Conservation (phyloP, 2,888 invertebrate genomes). For the Apoda limacodes region DNA sequence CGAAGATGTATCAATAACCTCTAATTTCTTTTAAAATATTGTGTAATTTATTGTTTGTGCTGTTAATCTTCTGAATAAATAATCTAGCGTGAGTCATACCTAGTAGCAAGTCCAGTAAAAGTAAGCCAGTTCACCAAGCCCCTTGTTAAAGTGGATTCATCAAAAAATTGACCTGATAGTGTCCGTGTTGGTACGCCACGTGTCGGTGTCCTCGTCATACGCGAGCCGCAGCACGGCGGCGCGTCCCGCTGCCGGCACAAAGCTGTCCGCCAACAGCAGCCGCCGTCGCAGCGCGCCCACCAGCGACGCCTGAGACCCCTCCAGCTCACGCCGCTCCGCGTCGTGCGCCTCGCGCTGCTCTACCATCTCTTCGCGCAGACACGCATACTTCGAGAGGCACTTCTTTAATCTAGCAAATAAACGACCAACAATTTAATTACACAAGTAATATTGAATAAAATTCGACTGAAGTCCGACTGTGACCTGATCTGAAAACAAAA, state of each 20-base stretch:
- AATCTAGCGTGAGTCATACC: too few species aligned
- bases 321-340: slow-evolving; percentile 90
- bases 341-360: slow-evolving; percentile 84
- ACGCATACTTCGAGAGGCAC: slow-evolving; percentile 85
- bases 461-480: too few species aligned
- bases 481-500: too few species aligned
- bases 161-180: too few species aligned
- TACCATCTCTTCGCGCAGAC: slow-evolving; percentile 58
- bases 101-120: too few species aligned
- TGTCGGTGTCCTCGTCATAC: slow-evolving; percentile 46
- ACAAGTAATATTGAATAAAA: too few species aligned
- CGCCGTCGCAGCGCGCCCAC: slow-evolving; percentile 75
- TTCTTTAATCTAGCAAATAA: slow-evolving; percentile 80
- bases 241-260: slow-evolving; percentile 74
- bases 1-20: too few species aligned
- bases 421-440: too few species aligned
- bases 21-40: too few species aligned
- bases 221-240: slow-evolving; percentile 31
- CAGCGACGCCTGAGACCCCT: slow-evolving; percentile 85
- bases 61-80: too few species aligned
- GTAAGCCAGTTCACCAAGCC: too few species aligned
- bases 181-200: slow-evolving; percentile 24
- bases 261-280: slow-evolving; percentile 88
- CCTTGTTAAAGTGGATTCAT: too few species aligned
- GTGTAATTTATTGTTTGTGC: neutral